Conservation (phyloP, 2,888 invertebrate genomes). For the Andrena bicolor region DNA sequence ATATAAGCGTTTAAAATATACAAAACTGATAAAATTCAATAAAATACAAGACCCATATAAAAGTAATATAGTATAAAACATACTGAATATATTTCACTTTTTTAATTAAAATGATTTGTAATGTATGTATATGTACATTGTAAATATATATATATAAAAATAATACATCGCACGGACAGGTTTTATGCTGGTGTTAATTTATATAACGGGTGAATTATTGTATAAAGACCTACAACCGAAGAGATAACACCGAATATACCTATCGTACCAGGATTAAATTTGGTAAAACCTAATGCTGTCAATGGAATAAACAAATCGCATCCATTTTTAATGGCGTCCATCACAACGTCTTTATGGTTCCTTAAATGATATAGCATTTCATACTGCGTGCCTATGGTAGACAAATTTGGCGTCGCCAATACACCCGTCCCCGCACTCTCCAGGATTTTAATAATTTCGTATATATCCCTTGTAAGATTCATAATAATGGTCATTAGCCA, state of each 20-base stretch:
- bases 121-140: background rate
- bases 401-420: slow-evolving; percentile 33
- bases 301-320: slow-evolving; percentile 96
- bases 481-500: slow-evolving; percentile 94
- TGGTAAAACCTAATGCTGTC: slow-evolving; percentile 92
- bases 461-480: slow-evolving; percentile 93
- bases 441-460: slow-evolving; percentile 91
- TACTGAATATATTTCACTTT: background rate
- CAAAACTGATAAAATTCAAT: background rate
- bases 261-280: slow-evolving; percentile 91
- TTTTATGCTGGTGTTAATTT: slow-evolving; percentile 89
- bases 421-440: slow-evolving; percentile 80
- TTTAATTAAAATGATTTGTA: slow-evolving; percentile 10
- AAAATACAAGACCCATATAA: slow-evolving; percentile 22
- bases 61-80: slow-evolving; percentile 9
- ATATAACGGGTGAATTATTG: slow-evolving; percentile 91
- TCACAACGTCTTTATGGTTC: slow-evolving; percentile 89
- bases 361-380: slow-evolving; percentile 74
- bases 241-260: slow-evolving; percentile 93
- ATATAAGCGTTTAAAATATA: background rate
- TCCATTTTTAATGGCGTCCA: slow-evolving; percentile 94
- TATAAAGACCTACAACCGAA: slow-evolving; percentile 92
- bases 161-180: background rate
- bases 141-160: slow-evolving; percentile 11
- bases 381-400: slow-evolving; percentile 49